These are phyloP conservation scores for Dinomys branickii DNA, from an alignment of 2,113 vertebrate species.

Conservation along the genomic window DNA sequence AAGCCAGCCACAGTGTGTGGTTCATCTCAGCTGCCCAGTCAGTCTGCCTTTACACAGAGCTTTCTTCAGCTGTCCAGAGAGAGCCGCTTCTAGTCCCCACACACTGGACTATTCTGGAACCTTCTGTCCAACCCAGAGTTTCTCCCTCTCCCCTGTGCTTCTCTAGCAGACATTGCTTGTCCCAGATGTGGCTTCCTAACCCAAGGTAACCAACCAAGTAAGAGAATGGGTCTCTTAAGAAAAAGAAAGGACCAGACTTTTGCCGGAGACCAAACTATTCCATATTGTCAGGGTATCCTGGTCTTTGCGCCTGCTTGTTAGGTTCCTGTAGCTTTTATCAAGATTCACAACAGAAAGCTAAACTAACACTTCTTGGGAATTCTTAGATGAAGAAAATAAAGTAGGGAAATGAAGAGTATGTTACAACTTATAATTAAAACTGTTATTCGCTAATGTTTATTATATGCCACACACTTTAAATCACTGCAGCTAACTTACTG, in stretches of 20 bases:
- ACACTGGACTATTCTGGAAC: fast-evolving
- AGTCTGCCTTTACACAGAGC: neutral
- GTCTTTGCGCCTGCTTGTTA: neutral
- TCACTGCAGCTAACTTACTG: neutral
- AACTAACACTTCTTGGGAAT: neutral
- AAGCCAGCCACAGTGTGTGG: neutral
- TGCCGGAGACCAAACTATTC: neutral
- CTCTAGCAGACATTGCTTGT: neutral
- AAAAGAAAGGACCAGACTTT: neutral
- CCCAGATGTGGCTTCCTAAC: neutral
- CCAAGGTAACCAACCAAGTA: neutral
- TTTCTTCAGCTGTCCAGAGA: neutral
- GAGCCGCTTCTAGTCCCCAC: fast-evolving
- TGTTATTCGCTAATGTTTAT: neutral
- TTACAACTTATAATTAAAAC: neutral
- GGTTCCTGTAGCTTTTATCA: neutral
- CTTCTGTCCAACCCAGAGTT: neutral
- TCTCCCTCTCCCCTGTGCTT: neutral
- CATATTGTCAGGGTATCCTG: neutral
- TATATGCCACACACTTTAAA: neutral
- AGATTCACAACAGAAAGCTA: neutral
- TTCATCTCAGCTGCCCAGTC: neutral
- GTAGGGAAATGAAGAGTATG: neutral
- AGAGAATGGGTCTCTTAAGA: neutral
- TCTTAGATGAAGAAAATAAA: neutral